Conservation (phyloP, 1,140 invertebrate species). For the Bombus superbus region DNA sequence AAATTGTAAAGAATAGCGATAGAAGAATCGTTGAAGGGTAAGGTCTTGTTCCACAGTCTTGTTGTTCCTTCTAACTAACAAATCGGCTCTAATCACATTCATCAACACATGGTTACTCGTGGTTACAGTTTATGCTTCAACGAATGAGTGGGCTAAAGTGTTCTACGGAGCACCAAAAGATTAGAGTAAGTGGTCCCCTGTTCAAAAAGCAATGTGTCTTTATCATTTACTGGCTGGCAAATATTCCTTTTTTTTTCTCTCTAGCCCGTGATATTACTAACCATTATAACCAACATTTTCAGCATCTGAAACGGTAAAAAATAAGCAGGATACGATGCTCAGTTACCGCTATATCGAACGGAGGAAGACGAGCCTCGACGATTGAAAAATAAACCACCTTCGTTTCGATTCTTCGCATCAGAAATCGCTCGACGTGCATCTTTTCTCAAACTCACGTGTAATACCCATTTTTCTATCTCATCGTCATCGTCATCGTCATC, state of each 20-base stretch:
- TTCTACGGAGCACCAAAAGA: constrained; percentile 93
- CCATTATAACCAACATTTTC: constrained; percentile 59
- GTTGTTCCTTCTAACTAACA: constrained; percentile 41
- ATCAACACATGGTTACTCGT: constrained; percentile 76
- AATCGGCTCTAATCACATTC: constrained; percentile 41
- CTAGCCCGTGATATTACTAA: constrained; percentile 55
- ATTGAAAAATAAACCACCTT: constrained; percentile 2
- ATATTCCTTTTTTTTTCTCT: constrained; percentile 43
- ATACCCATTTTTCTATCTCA: constrained; percentile 40
- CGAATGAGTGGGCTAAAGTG: constrained; percentile 91
- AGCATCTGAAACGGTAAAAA: constrained; percentile 16
- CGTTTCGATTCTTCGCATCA: constrained; percentile 24
- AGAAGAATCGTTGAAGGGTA: constrained; percentile 3
- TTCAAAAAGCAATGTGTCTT: constrained; percentile 72
- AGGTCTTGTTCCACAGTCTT: not conserved
- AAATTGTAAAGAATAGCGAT: not conserved
- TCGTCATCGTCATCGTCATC: constrained; percentile 18
- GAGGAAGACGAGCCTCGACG: constrained; percentile 5
- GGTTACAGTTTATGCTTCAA: constrained; percentile 94
- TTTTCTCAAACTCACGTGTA: constrained; percentile 21
- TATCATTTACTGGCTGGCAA: constrained; percentile 69
- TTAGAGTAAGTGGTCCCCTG: constrained; percentile 91
- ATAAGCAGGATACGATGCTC: not conserved
- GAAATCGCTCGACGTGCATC: constrained; percentile 8
- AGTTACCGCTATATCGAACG: constrained; percentile 4